Evolutionary conservation across 2,888 invertebrate genomes (phyloP).

Genomic region (Drosophila formosana): DNA sequence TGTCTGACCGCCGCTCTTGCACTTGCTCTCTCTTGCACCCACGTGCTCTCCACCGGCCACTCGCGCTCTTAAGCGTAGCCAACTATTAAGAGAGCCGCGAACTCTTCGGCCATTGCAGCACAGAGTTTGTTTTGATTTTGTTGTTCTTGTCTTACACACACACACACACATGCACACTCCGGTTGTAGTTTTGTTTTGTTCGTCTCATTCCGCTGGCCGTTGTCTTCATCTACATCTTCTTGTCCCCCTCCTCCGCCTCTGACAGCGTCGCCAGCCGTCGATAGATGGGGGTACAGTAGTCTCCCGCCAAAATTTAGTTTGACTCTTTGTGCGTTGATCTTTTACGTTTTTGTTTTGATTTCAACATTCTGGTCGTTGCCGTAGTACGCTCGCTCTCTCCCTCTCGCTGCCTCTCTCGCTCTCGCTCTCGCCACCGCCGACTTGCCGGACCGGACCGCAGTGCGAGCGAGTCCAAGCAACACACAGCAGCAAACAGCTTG

Average conservation of each 20-base stretch:
- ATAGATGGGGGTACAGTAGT: slow-evolving; percentile 75
- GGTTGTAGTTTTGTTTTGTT: slow-evolving; percentile 78
- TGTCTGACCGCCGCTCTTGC: slow-evolving; percentile 32
- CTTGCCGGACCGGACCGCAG: slow-evolving; percentile 67
- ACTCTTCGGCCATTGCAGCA: slow-evolving; percentile 32
- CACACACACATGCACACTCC: slow-evolving; percentile 26
- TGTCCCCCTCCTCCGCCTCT: not conserved
- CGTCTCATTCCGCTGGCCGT: slow-evolving; percentile 64
- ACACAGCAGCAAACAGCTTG: slow-evolving; percentile 20
- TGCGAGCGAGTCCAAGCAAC: slow-evolving; percentile 11
- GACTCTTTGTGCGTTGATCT: slow-evolving; percentile 76
- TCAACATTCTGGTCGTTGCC: slow-evolving; percentile 71
- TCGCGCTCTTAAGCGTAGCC: slow-evolving; percentile 45
- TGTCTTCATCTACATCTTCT: slow-evolving; percentile 13
- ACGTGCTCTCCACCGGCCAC: slow-evolving; percentile 20
- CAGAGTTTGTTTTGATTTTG: slow-evolving; percentile 53
- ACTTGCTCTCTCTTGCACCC: slow-evolving; percentile 10
- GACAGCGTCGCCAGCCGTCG: slow-evolving; percentile 5
- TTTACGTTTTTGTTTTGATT: slow-evolving; percentile 82
- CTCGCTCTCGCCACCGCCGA: slow-evolving; percentile 21
- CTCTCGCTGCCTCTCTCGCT: slow-evolving; percentile 15
- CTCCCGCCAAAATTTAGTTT: slow-evolving; percentile 78
- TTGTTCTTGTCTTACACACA: slow-evolving; percentile 59
- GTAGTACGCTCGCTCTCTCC: slow-evolving; percentile 39
- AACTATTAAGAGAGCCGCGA: slow-evolving; percentile 22